Percentiles rank a stretch among this genome's conserved stretches.
phyloP scores from a whole-genome alignment of 2,888 invertebrate species.

The Hartigia nigra region DNA sequence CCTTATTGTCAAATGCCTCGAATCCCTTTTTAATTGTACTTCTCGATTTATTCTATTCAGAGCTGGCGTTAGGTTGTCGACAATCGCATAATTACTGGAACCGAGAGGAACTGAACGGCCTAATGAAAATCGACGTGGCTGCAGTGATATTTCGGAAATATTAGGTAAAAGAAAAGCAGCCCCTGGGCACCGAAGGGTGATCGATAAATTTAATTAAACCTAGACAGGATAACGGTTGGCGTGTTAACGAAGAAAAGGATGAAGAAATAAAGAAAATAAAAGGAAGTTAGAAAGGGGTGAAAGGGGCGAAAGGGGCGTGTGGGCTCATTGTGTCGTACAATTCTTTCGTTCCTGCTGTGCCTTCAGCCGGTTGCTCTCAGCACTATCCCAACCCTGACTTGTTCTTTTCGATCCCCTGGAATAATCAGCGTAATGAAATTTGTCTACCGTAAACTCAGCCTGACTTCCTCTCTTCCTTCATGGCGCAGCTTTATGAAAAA shows the following conservation, averaged over 20 bases:
- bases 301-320: neutral
- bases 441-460: neutral
- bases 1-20: neutral
- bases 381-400: neutral
- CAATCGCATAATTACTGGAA: neutral
- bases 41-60: neutral
- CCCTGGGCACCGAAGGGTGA: neutral
- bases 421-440: neutral
- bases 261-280: neutral
- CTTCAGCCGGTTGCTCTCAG: neutral
- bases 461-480: neutral
- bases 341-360: neutral
- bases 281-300: neutral
- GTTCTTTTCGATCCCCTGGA: neutral
- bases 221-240: neutral
- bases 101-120: neutral
- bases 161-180: neutral
- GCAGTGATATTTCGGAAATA: slow-evolving; percentile 1
- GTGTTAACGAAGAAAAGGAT: slow-evolving; percentile 6
- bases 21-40: neutral
- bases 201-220: slow-evolving; percentile 18
- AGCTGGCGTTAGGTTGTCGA: neutral
- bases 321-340: neutral
- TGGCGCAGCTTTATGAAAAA: neutral
- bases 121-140: neutral